Evolutionary conservation across 2,113 vertebrate species (phyloP), one percentile per base, ranked within the genome.

Genomic region (Pagrus major): DNA sequence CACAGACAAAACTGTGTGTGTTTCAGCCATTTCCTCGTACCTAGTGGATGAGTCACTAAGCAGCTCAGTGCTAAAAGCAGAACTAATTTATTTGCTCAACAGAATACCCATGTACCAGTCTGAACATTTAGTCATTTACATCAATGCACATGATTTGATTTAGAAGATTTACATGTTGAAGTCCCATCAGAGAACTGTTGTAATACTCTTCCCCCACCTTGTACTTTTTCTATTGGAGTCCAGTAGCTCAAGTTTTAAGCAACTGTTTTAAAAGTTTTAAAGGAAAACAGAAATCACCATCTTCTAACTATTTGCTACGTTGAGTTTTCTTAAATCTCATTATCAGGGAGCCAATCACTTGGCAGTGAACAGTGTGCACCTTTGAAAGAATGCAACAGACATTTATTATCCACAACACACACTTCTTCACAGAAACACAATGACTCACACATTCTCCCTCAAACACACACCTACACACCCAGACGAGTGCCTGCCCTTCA

Each of bases 401-500:
- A 81, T 73, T 70, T 64, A 61, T 73, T 80, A 63, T 66, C 52
- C 56, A 65, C 76, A 80, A 46, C 46, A 74, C 63, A 44, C 35
- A 75, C 70, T 56, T 78, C 27, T 33, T 54, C 41, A 77, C 71
- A 74, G 42, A 52, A 64, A 63, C 44, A 61, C 71, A 67, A 3
- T 60, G 61, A 81, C 73, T 85, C 72, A 71, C 88, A 79, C 23
- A 47, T 56, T 70, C 49, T 83, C 61, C 74, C 37, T 80, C 82
- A 84, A 71, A 78, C 68, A 69, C 84, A 84, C 86, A 79, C 83
- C 74, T 81, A 71, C 83, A 87, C 81, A 61, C 76, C 41, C 54
- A 72, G 68, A 78, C 61, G 78, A 86, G 83, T 75, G 77, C 78
- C 86, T 90, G 79, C 88, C 91, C 92, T 92, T 93, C 90, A 91